These are phyloP conservation scores for Collichthys lucidus DNA, from an alignment of 2,113 vertebrate species.

Conservation along the genomic window DNA sequence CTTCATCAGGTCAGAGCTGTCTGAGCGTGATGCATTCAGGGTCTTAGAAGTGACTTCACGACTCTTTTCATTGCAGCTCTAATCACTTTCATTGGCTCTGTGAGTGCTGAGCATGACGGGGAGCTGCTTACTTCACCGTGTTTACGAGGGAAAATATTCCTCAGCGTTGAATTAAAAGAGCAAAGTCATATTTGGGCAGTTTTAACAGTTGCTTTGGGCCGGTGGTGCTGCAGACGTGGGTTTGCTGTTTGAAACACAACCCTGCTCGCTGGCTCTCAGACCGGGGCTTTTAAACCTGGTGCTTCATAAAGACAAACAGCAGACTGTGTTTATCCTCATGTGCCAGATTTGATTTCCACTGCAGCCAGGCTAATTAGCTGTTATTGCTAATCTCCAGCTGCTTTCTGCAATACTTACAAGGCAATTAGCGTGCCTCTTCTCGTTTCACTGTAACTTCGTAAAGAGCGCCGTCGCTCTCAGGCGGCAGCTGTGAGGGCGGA, in stretches of 20 bases:
- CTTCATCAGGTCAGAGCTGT: background rate
- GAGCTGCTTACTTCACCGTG: conserved; percentile 39
- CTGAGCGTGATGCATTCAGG: background rate
- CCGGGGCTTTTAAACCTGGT: conserved; percentile 35
- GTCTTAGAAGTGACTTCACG: conserved; percentile 1
- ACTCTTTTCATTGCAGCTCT: conserved; percentile 28
- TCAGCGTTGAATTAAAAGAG: conserved; percentile 30
- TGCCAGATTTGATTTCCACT: conserved; percentile 61
- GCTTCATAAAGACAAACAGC: conserved; percentile 62
- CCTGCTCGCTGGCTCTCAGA: background rate
- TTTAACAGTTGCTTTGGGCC: conserved; percentile 38
- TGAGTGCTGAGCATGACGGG: conserved; percentile 15
- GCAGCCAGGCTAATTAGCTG: conserved; percentile 62
- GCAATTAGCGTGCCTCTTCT: conserved; percentile 62
- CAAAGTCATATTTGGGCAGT: conserved; percentile 6
- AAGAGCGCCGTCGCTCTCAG: background rate
- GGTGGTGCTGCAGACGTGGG: background rate
- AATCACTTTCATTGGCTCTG: conserved; percentile 20
- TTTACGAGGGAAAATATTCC: conserved; percentile 71
- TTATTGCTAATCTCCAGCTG: conserved; percentile 79
- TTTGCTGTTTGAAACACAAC: conserved; percentile 35
- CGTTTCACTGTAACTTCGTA: conserved; percentile 46
- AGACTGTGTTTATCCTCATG: conserved; percentile 47
- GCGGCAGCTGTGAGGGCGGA: conserved; percentile 40
- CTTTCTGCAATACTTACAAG: conserved; percentile 69